Conservation (phyloP, 2,888 invertebrate species). For the Aromia moschata region DNA sequence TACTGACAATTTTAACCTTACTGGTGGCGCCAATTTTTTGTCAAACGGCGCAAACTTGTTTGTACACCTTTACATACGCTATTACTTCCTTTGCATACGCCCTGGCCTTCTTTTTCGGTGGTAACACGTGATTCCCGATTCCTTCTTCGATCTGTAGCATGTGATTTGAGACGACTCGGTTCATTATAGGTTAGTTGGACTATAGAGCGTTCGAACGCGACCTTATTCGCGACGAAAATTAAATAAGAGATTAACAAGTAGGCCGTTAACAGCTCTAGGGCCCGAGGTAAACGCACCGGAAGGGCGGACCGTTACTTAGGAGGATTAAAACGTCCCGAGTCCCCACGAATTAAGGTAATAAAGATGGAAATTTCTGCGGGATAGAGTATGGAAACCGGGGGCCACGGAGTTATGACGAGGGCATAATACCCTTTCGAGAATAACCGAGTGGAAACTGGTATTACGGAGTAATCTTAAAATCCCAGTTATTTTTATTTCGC, state of each 20-base stretch:
- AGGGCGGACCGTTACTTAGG: neutral
- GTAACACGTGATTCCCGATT: no score
- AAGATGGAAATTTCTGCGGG: conserved; percentile 9
- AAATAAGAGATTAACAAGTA: neutral
- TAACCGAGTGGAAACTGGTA: conserved; percentile 8
- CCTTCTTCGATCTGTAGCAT: no score
- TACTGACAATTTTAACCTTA: no score
- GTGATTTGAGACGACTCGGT: no score
- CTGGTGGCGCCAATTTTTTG: no score
- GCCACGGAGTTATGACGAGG: neutral
- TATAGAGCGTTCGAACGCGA: no score
- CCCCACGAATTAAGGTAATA: conserved; percentile 12
- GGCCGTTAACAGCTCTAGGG: neutral
- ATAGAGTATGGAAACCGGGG: neutral
- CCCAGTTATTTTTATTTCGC: neutral
- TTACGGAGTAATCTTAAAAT: conserved; percentile 4
- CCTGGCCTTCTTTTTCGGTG: no score
- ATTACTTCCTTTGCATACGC: no score
- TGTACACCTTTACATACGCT: no score
- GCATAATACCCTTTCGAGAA: neutral
- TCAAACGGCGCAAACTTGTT: no score
- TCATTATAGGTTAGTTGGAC: no score
- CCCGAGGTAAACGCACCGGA: neutral
- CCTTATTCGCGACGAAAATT: neutral
- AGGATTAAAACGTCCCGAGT: neutral